These are phyloP conservation scores for Eustalomyia histrio DNA, from an alignment of 2,888 invertebrate species.

Conservation along the genomic window DNA sequence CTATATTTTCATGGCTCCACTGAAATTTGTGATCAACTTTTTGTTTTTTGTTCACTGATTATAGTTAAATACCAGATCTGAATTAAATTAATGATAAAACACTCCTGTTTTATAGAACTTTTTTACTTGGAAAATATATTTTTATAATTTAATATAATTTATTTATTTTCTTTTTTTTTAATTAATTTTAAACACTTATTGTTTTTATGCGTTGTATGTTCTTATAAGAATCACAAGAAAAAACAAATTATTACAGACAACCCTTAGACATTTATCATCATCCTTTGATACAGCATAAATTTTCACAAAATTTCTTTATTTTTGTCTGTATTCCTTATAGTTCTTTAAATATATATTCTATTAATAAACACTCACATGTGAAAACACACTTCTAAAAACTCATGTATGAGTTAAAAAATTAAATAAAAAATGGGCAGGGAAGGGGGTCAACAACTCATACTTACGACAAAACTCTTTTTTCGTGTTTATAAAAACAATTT, in stretches of 20 bases:
- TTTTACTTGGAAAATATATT: no score
- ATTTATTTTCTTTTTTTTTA: background rate
- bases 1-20: no score
- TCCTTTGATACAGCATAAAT: background rate
- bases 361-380: background rate
- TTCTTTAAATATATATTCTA: background rate
- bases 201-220: slow-evolving; percentile 17
- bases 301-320: background rate
- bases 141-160: background rate
- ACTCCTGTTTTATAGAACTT: no score
- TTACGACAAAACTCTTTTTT: no score
- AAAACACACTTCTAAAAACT: background rate
- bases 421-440: background rate
- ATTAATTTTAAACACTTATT: background rate
- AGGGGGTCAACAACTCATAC: no score
- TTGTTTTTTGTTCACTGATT: no score
- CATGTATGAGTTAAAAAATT: background rate
- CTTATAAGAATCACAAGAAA: slow-evolving; percentile 38
- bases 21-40: no score
- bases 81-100: no score
- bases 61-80: no score
- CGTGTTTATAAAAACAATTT: no score
- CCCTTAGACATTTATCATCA: slow-evolving; percentile 12
- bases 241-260: slow-evolving; percentile 15
- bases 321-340: background rate